Conservation (phyloP, 2,797 vertebrate species). For the Lacerta bilineata region DNA sequence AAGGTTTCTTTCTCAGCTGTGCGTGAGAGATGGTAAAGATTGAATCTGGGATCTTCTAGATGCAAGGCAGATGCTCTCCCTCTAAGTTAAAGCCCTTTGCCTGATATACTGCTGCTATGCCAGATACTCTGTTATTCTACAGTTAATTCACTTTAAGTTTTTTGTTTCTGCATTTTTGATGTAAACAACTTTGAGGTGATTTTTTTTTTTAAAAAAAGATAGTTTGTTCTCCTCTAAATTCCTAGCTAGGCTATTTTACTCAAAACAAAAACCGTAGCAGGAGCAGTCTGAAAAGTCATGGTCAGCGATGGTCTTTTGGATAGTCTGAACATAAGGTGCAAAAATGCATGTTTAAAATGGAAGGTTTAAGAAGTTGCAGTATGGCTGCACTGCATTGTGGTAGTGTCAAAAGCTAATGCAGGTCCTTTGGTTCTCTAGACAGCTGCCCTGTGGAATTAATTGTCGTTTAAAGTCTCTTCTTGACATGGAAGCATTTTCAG, state of each 20-base stretch:
- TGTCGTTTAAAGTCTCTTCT: background rate
- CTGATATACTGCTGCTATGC: background rate
- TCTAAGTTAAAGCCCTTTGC: background rate
- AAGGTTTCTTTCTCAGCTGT: background rate
- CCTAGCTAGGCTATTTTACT: background rate
- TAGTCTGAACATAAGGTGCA: no score
- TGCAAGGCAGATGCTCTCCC: no score
- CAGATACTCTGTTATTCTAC: background rate
- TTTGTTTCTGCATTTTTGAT: background rate
- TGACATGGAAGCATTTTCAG: background rate
- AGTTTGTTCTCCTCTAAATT: background rate
- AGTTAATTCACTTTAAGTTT: background rate
- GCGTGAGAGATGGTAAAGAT: no score
- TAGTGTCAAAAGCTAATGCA: no score
- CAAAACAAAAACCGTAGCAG: background rate
- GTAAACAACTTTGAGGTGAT: background rate
- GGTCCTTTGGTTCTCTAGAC: no score
- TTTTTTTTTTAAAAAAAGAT: background rate
- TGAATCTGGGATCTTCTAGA: no score
- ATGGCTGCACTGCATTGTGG: no score
- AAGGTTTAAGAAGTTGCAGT: no score
- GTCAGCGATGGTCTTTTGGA: no score
- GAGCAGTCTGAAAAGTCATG: background rate
- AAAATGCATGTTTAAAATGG: no score
- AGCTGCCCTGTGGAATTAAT: background rate